phyloP scores from a whole-genome alignment of 2,888 invertebrate species.

The Amblyteles armatorius region DNA sequence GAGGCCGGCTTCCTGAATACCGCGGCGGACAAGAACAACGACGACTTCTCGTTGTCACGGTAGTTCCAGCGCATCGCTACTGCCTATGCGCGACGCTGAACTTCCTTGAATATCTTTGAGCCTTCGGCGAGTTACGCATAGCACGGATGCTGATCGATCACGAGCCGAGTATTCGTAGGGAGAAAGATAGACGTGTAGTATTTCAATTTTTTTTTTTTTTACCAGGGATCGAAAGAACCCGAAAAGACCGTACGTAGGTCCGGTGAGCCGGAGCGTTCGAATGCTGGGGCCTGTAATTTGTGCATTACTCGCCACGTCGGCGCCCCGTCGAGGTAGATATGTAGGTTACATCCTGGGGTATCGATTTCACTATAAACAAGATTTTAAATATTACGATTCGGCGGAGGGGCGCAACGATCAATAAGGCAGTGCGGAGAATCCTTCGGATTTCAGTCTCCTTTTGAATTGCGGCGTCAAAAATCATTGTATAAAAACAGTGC shows the following conservation, averaged over 20 bases:
- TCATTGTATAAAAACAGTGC: neutral
- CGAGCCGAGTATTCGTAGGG: neutral
- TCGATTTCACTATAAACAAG: too few relatives aligned
- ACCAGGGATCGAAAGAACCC: neutral
- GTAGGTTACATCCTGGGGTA: too few relatives aligned
- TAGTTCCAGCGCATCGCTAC: constrained; percentile 16
- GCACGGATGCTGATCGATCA: constrained; percentile 10
- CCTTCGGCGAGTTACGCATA: constrained; percentile 20
- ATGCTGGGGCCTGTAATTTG: too few relatives aligned
- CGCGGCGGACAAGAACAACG: constrained; percentile 34
- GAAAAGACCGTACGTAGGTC: neutral
- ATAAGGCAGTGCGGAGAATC: neutral
- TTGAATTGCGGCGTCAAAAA: neutral
- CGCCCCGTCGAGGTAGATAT: too few relatives aligned
- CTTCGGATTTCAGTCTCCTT: neutral
- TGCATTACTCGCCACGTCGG: too few relatives aligned
- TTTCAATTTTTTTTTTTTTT: neutral
- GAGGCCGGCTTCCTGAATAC: constrained; percentile 57
- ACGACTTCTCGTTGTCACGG: constrained; percentile 61
- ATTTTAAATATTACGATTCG: too few relatives aligned
- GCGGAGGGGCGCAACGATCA: neutral
- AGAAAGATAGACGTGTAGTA: neutral
- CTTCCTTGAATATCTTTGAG: constrained; percentile 49
- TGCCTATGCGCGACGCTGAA: neutral
- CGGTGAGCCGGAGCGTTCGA: too few relatives aligned